A percentile compares a stretch with the other conserved stretches of the same genome.
These are phyloP conservation scores for Hipposideros larvatus DNA, from an alignment of 2,797 vertebrate species.

Conservation along the genomic window DNA sequence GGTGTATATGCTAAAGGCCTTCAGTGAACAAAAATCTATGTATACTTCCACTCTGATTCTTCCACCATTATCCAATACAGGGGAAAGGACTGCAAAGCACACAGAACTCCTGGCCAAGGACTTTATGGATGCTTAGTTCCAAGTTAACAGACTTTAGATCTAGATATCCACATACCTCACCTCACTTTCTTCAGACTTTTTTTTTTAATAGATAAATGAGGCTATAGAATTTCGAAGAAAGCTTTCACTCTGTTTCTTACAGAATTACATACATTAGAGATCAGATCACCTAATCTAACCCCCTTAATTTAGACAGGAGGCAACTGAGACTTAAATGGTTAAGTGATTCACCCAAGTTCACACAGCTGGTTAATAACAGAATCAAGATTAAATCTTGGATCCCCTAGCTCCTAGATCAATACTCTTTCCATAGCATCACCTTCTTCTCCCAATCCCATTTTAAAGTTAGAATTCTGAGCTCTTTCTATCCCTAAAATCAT, in stretches of 20 bases:
- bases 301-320: slow-evolving; percentile 24
- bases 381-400: slow-evolving; percentile 29
- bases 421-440: background rate
- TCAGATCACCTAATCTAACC: slow-evolving; percentile 58
- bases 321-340: background rate
- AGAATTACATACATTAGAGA: slow-evolving; percentile 46
- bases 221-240: slow-evolving; percentile 60
- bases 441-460: slow-evolving; percentile 22
- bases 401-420: background rate
- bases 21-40: slow-evolving; percentile 42
- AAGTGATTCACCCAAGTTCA: slow-evolving; percentile 43
- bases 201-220: slow-evolving; percentile 65
- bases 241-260: background rate
- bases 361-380: slow-evolving; percentile 28
- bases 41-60: slow-evolving; percentile 33
- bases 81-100: slow-evolving; percentile 27
- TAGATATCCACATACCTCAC: slow-evolving; percentile 23
- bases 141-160: slow-evolving; percentile 60
- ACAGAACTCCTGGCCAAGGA: slow-evolving; percentile 8
- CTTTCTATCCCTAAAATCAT: slow-evolving; percentile 54
- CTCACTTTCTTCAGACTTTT: slow-evolving; percentile 64
- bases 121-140: slow-evolving; percentile 29
- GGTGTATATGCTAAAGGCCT: slow-evolving; percentile 52
- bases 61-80: background rate
- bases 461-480: slow-evolving; percentile 59